Evolutionary conservation across 2,797 vertebrate genomes (phyloP), one percentile per base, ranked within the genome.

Genomic region (Artibeus lituratus): DNA sequence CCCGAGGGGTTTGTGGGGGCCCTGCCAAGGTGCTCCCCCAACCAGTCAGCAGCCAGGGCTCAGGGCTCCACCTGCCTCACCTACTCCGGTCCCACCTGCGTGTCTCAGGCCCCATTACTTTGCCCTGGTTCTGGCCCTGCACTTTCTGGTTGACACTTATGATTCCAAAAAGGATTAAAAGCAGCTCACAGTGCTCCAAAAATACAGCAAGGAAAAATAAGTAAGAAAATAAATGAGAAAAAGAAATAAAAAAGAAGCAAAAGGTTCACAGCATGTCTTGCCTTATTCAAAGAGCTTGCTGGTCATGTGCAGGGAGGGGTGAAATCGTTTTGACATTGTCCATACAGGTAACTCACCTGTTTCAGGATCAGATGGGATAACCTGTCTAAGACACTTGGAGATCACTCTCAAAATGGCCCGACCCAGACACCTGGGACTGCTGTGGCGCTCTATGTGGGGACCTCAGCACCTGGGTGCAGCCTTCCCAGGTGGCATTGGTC

Each of bases 141-240:
- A 44, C 19, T 9, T 91, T 37, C 57, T 69, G 65, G 47, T 62
- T 86, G 73, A 67, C 53, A 21, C 49, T 15, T 14, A 42, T 7
- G 77, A 77, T 65, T 90, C 76, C 29, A 55, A 39, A 85, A 77
- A 55, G 80, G 57, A 77, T 51, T 90, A 69, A 65, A 1, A 18
- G 77, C 73, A 24, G 55, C 32, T 67, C 70, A 51, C 11, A 16
- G 3, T 73, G 72, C 42, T 92, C 39, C 42, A 9, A 51, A 93
- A 90, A 32, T 72, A 94, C 0, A 77, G 10, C 47, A 10, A 37
- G 62, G 19, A 69, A 47, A 87, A 90, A 81, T 47, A 67, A 67
- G 87, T 10, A 53, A 21, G 47, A 76, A 57, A 72, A 70, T 29
- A 70, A 37, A 10, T n/a, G 47, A 83, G 51, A 76, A 76, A 49